Conservation (phyloP, 2,888 invertebrate species). For the Agriopis leucophaearia region DNA sequence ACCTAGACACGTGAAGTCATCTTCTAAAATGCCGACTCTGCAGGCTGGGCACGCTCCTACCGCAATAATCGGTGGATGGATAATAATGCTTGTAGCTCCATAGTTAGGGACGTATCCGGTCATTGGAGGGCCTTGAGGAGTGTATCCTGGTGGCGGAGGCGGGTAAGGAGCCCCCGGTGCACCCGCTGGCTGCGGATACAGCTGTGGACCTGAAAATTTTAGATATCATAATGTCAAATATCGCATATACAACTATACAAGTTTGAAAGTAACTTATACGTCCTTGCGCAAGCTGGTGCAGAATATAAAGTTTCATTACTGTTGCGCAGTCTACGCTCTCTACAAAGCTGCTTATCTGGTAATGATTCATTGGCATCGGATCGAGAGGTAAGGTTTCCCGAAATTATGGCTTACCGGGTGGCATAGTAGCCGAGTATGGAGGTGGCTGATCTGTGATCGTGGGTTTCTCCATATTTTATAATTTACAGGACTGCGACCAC, state of each 20-base stretch:
- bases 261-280: slow-evolving; percentile 9
- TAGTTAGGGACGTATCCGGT: slow-evolving; percentile 86
- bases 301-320: slow-evolving; percentile 38
- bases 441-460: slow-evolving; percentile 80
- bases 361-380: slow-evolving; percentile 60
- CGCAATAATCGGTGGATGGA: slow-evolving; percentile 92
- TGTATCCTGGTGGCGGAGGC: slow-evolving; percentile 86
- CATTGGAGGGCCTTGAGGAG: slow-evolving; percentile 73
- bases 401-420: slow-evolving; percentile 62
- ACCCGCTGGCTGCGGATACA: slow-evolving; percentile 46
- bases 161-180: slow-evolving; percentile 67
- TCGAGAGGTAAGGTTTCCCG: slow-evolving; percentile 13
- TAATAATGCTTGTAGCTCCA: slow-evolving; percentile 88
- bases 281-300: slow-evolving; percentile 21
- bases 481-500: slow-evolving; percentile 5
- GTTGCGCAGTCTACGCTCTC: slow-evolving; percentile 53
- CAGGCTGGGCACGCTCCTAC: slow-evolving; percentile 96
- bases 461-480: slow-evolving; percentile 72
- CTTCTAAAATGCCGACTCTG: slow-evolving; percentile 94
- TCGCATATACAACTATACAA: slow-evolving; percentile 1
- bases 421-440: slow-evolving; percentile 80
- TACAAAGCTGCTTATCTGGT: slow-evolving; percentile 61
- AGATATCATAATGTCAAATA: neutral
- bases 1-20: slow-evolving; percentile 94
- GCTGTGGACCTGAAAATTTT: slow-evolving; percentile 55